Conservation (phyloP, 2,113 vertebrate species). For the Pygoscelis antarcticus region DNA sequence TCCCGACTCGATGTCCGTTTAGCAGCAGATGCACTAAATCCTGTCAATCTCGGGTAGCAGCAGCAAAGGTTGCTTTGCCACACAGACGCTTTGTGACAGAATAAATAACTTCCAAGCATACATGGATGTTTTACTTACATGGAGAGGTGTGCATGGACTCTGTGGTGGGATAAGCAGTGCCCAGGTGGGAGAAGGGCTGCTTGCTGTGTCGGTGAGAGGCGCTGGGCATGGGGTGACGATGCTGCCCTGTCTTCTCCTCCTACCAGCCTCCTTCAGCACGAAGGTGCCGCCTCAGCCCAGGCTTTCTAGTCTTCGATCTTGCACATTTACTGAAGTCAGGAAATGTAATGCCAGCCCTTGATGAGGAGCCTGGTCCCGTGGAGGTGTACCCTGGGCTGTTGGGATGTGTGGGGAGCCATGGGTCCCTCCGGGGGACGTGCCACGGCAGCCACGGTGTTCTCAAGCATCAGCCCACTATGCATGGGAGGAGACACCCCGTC, state of each 20-base stretch:
- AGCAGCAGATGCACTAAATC: not conserved
- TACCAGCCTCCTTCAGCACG: not conserved
- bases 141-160: not conserved
- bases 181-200: not conserved
- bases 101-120: not conserved
- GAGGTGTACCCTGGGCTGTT: not conserved
- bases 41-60: rapidly evolving
- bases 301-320: not conserved
- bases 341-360: not conserved
- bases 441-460: rapidly evolving
- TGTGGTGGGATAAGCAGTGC: too few species aligned
- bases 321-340: not conserved
- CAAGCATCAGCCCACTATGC: not conserved
- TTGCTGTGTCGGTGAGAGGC: too few species aligned
- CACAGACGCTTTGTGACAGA: not conserved
- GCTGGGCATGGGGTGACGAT: rapidly evolving
- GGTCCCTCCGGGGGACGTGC: not conserved
- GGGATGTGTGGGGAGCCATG: not conserved
- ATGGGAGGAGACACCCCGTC: not conserved
- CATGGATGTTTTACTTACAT: not conserved
- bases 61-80: not conserved
- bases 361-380: rapidly evolving
- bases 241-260: not conserved
- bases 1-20: rapidly evolving
- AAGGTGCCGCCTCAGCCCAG: not conserved